Base-by-base conservation (phyloP, 1,140 invertebrate genomes). In the Trachymyrmex cornetzi region DNA sequence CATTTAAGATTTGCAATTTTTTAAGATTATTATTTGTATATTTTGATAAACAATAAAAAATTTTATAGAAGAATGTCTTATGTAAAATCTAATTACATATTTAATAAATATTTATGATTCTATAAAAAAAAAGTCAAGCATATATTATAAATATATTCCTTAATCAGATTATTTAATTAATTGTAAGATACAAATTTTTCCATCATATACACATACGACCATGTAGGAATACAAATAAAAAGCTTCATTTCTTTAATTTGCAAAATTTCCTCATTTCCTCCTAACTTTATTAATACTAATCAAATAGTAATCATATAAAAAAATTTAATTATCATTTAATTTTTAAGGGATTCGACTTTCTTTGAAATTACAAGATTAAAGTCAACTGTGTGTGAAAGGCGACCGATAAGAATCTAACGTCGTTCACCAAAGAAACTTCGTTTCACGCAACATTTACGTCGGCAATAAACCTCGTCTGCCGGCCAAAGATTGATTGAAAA, bases 391-490 rank as follows among this genome's bases (percentile, higher is more conserved):
- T 30, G 44, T 50, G 16, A 80, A 80, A 69, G 12, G 5, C 12
- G 16, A 27, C 16, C 24, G 14, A 80, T 53, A 53, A 66, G 44
- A 66, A 53, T 80, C 48, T 53, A 6, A 14, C 27, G 27, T 19
- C 9, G 44, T 67, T 38, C 63, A 19, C 1, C 27, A 67, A 67
- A 80, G 63, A n/a, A 67, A 80, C 48, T 64, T 69, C 30, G 50
- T 80, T 80, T 80, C 48, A 38, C 30, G 75, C 75, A 48, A 79
- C 44, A 30, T 63, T 77, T 77, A 63, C 38, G 57, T 77, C 14
- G n/a, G 12, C 7, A n/a, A 80, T 55, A 34, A 55, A 55, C 14
- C 63, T 50, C 48, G 14, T 3, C 27, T 34, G 2, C 44, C 16
- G 24, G 5, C 24, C 30, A 44, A 34, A 61, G 44, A 50, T 55